Conservation (phyloP, 2,113 vertebrate genomes). For the Siniperca chuatsi region DNA sequence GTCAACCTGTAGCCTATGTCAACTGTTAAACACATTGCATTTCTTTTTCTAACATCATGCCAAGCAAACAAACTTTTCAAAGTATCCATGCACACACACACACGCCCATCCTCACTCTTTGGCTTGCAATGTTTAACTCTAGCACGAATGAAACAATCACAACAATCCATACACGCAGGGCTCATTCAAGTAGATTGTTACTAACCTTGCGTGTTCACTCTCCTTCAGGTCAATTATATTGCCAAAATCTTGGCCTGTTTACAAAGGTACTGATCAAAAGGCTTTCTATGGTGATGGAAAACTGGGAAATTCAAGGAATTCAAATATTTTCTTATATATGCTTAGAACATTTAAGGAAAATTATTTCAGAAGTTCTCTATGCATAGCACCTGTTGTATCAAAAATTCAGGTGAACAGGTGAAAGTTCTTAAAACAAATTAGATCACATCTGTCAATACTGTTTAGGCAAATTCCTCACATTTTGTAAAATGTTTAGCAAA, state of each 20-base stretch:
- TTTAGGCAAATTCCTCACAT: not conserved
- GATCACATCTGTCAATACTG: not conserved
- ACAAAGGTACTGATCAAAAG: slow-evolving; percentile 1
- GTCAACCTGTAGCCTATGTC: not conserved
- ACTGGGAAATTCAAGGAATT: slow-evolving; percentile 12
- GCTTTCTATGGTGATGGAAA: slow-evolving; percentile 34
- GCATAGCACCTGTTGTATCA: slow-evolving; percentile 4
- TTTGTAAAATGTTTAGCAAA: slow-evolving; percentile 24
- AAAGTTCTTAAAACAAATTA: slow-evolving; percentile 9
- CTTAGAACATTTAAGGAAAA: not conserved
- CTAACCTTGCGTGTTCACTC: not conserved
- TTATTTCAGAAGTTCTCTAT: not conserved
- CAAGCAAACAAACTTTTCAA: slow-evolving; percentile 27
- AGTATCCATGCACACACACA: slow-evolving; percentile 1
- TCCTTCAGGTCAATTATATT: not conserved
- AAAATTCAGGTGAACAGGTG: slow-evolving; percentile 8
- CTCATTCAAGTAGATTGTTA: not conserved
- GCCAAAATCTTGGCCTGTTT: not conserved
- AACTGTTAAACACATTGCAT: slow-evolving; percentile 21
- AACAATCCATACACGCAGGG: not conserved
- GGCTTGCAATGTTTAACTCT: slow-evolving; percentile 52
- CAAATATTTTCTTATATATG: not conserved
- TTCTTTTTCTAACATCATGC: slow-evolving; percentile 48
- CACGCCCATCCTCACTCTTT: slow-evolving; percentile 53
- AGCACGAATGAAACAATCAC: slow-evolving; percentile 13